Percentiles rank a stretch among this genome's conserved stretches.
Evolutionary conservation across 1,140 invertebrate genomes (phyloP).

Genomic region (Drosophila grimshawi): DNA sequence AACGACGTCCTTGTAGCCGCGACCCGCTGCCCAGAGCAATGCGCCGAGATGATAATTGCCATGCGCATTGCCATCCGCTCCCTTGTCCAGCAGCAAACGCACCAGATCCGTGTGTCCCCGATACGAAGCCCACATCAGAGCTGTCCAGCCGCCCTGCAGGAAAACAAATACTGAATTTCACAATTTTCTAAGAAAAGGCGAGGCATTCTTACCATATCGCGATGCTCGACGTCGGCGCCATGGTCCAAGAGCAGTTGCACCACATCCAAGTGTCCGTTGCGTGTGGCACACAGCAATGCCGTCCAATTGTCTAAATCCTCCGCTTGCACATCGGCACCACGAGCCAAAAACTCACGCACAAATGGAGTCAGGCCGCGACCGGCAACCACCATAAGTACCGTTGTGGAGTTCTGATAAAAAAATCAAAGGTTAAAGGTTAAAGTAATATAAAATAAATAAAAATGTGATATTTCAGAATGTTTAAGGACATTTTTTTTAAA

Average conservation of each 20-base stretch:
- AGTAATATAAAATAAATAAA: no score
- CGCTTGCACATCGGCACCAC: conserved; percentile 95
- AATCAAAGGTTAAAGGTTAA: not conserved
- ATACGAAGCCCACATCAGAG: conserved; percentile 99
- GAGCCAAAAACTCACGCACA: conserved; percentile 92
- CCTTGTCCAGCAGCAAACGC: conserved; percentile 92
- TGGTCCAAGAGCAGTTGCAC: conserved; percentile 94
- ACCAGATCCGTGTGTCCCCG: conserved; percentile 94
- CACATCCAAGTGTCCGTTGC: conserved; percentile 94
- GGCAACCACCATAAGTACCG: conserved; percentile 95
- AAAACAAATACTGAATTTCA: not conserved
- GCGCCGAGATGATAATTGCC: conserved; percentile 96
- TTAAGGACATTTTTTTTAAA: no score
- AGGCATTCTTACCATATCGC: conserved; percentile 91
- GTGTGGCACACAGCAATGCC: conserved; percentile 94
- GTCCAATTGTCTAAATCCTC: conserved; percentile 98
- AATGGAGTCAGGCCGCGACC: conserved; percentile 92
- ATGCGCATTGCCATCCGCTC: conserved; percentile 97
- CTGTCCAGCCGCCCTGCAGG: conserved; percentile 95
- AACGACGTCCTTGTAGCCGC: conserved; percentile 94
- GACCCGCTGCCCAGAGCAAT: conserved; percentile 96
- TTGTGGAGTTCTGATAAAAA: conserved; percentile 92
- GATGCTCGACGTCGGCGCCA: conserved; percentile 94
- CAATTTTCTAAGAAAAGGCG: no score
- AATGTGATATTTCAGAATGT: no score